phyloP scores from a whole-genome alignment of 1,140 invertebrate genomes.

The Drosophila sechellia region DNA sequence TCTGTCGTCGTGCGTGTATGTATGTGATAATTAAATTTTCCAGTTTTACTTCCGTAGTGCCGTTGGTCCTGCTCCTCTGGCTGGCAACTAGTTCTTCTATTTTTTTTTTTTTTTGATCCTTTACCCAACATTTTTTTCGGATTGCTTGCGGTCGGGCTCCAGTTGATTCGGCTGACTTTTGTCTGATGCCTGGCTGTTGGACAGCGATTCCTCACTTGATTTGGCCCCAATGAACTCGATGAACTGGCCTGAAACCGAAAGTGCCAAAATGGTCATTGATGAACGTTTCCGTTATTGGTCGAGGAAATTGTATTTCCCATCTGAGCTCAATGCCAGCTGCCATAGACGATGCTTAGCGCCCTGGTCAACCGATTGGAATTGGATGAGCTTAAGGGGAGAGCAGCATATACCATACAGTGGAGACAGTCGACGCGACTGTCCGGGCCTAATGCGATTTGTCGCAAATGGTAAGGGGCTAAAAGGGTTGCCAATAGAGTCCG shows the following conservation, averaged over 20 bases:
- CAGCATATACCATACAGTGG: background rate
- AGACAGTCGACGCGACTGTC: constrained; percentile 20
- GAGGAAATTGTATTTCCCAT: constrained; percentile 65
- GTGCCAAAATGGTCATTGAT: constrained; percentile 73
- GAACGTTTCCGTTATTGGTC: constrained; percentile 67
- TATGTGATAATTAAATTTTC: constrained; percentile 76
- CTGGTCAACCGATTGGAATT: constrained; percentile 41
- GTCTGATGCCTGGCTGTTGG: constrained; percentile 22
- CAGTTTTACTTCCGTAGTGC: constrained; percentile 65
- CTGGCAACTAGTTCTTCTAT: constrained; percentile 2
- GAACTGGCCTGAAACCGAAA: constrained; percentile 66
- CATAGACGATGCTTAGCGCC: constrained; percentile 40
- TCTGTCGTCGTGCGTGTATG: constrained; percentile 16
- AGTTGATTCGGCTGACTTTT: constrained; percentile 54
- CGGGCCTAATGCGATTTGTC: constrained; percentile 44
- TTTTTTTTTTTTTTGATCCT: background rate
- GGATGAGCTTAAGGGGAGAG: constrained; percentile 15
- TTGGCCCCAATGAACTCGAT: constrained; percentile 58
- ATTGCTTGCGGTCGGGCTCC: constrained; percentile 42
- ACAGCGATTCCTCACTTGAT: constrained; percentile 48
- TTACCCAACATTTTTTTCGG: constrained; percentile 4
- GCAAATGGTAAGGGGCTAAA: constrained; percentile 38
- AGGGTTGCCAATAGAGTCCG: constrained; percentile 11
- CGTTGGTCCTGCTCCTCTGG: constrained; percentile 21
- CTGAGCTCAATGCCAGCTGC: constrained; percentile 30